Percentiles rank a stretch among this genome's conserved stretches.
Conservation (phyloP, 2,113 vertebrate genomes). For the Heterotis niloticus region DNA sequence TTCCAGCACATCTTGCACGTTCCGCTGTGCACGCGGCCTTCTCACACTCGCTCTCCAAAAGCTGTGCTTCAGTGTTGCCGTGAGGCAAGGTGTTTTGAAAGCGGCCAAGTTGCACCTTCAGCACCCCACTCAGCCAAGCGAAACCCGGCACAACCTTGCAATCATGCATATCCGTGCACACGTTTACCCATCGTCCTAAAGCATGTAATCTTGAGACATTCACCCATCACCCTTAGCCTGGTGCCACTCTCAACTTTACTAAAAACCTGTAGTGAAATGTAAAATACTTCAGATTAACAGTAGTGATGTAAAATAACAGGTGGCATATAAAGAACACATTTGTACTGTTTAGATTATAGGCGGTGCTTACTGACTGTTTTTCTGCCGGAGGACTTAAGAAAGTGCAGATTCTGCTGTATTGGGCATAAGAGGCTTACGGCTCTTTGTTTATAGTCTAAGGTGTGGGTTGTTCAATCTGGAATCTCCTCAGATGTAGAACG, state of each 20-base stretch:
- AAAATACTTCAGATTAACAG: neutral
- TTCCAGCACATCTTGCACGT: no score
- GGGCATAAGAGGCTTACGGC: slow-evolving; percentile 17
- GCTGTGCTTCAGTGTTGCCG: no score
- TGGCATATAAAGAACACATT: neutral
- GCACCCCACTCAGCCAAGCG: neutral
- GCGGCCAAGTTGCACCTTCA: neutral
- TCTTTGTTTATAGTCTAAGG: slow-evolving; percentile 18
- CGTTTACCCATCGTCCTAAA: no score
- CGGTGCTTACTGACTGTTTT: slow-evolving; percentile 2
- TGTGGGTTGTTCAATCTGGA: slow-evolving; percentile 19
- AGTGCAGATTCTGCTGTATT: slow-evolving; percentile 14
- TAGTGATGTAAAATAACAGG: slow-evolving; percentile 1
- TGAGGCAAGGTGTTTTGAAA: neutral
- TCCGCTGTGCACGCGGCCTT: no score
- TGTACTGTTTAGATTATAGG: slow-evolving; percentile 14
- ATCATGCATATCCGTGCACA: no score
- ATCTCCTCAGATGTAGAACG: slow-evolving; percentile 26
- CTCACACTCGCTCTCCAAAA: no score
- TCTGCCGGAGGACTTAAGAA: slow-evolving; percentile 10
- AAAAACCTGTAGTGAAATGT: neutral
- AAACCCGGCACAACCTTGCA: neutral
- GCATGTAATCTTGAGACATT: slow-evolving; percentile 9
- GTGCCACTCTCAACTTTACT: neutral
- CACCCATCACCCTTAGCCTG: neutral